phyloP scores from a whole-genome alignment of 2,888 invertebrate genomes.

The Melieria crassipennis region DNA sequence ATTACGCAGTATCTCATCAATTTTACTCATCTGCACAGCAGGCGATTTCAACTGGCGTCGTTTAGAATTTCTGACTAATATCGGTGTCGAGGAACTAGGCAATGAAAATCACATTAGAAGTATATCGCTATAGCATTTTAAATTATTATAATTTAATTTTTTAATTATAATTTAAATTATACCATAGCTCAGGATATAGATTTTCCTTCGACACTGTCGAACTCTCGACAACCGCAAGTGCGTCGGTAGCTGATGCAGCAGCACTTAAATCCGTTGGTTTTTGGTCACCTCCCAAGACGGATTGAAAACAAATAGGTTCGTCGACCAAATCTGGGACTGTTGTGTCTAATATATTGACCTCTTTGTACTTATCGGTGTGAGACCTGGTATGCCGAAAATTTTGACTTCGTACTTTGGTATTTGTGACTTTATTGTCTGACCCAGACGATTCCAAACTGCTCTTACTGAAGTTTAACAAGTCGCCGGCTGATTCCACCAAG shows the following conservation, averaged over 20 bases:
- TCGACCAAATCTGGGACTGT: slow-evolving; percentile 30
- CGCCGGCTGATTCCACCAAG: slow-evolving; percentile 16
- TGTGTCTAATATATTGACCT: slow-evolving; percentile 34
- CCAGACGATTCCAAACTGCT: not conserved
- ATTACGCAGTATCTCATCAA: slow-evolving; percentile 40
- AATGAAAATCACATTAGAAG: too few relatives aligned
- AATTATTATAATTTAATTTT: too few relatives aligned
- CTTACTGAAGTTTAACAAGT: not conserved
- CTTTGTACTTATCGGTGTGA: slow-evolving; percentile 33
- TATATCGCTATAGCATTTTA: too few relatives aligned
- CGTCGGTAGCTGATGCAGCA: too few relatives aligned
- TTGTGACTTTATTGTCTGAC: too few relatives aligned
- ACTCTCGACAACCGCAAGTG: too few relatives aligned
- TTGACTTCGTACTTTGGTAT: slow-evolving; percentile 21
- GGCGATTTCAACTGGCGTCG: slow-evolving; percentile 42
- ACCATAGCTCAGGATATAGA: too few relatives aligned
- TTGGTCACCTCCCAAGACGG: too few relatives aligned
- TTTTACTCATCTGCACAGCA: slow-evolving; percentile 42
- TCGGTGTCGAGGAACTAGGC: too few relatives aligned
- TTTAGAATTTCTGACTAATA: not conserved
- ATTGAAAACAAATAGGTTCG: slow-evolving; percentile 11
- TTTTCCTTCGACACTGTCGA: too few relatives aligned
- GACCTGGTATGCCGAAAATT: slow-evolving; percentile 43
- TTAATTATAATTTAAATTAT: too few relatives aligned
- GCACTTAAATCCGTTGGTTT: too few relatives aligned